Conservation (phyloP, 2,797 vertebrate species). For the Enteromius unitaeniatus region DNA sequence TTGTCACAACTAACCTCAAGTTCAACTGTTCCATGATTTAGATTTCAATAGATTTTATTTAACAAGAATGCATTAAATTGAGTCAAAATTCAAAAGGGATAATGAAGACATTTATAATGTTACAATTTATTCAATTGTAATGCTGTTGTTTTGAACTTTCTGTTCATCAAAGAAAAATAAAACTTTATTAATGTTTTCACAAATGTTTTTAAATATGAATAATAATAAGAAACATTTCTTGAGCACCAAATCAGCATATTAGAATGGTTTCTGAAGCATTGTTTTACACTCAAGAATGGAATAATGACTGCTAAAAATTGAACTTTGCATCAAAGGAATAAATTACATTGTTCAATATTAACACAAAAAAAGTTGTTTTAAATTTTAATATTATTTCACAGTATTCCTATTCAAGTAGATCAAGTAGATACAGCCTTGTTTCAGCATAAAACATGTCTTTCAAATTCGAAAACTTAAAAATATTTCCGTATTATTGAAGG, state of each 20-base stretch:
- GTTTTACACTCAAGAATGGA: not conserved
- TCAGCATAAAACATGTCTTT: not conserved
- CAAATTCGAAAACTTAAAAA: not conserved
- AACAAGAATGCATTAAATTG: not conserved
- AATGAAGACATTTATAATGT: not conserved
- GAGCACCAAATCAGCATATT: not conserved
- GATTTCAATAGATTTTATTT: not conserved
- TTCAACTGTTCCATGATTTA: not conserved
- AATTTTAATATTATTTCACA: not conserved
- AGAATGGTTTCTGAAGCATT: not conserved
- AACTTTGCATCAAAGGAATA: not conserved
- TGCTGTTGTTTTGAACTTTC: not conserved
- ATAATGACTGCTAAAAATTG: not conserved
- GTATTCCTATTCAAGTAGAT: not conserved
- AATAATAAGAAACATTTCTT: not conserved
- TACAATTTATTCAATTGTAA: not conserved
- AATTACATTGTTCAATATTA: not conserved
- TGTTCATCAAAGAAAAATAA: not conserved
- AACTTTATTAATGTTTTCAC: not conserved
- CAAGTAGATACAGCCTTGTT: not conserved
- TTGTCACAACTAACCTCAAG: not conserved
- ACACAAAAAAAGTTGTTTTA: not conserved
- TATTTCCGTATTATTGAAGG: not conserved
- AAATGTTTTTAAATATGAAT: not conserved
- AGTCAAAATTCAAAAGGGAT: not conserved